Evolutionary conservation across 2,888 invertebrate genomes (phyloP).

Genomic region (Drosophila melanosoma): DNA sequence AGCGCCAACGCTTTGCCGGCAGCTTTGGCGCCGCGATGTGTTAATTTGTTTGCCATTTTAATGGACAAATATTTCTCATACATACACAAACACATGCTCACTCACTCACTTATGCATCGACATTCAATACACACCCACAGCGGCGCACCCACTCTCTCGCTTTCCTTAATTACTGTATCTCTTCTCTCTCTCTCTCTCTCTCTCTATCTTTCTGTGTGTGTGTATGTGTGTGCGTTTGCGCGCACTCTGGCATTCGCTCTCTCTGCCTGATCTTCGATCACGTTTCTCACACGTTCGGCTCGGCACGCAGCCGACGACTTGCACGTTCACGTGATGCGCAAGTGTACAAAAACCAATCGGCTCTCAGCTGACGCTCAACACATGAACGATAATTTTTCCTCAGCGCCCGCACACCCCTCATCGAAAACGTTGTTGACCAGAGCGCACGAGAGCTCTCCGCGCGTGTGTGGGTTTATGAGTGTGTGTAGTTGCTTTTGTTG

Average conservation of each 20-base stretch:
- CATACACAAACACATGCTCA: background rate
- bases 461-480: background rate
- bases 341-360: conserved; percentile 66
- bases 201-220: background rate
- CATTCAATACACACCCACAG: conserved; percentile 22
- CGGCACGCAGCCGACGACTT: conserved; percentile 64
- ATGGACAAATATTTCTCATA: conserved; percentile 25
- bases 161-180: background rate
- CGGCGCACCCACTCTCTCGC: conserved; percentile 48
- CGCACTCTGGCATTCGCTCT: conserved; percentile 29
- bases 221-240: conserved; percentile 1
- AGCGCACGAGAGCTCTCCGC: conserved; percentile 38
- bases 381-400: conserved; percentile 6
- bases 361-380: conserved; percentile 38
- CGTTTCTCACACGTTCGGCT: conserved; percentile 78
- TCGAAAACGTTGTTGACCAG: background rate
- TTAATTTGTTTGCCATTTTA: conserved; percentile 75
- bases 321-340: conserved; percentile 78
- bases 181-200: conserved; percentile 12
- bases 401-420: background rate
- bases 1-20: conserved; percentile 45
- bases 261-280: conserved; percentile 76
- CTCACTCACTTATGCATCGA: conserved; percentile 2
- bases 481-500: conserved; percentile 24
- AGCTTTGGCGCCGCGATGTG: conserved; percentile 68